These are phyloP conservation scores for Sminthopsis crassicaudata DNA, from an alignment of 2,113 vertebrate species.

Conservation along the genomic window DNA sequence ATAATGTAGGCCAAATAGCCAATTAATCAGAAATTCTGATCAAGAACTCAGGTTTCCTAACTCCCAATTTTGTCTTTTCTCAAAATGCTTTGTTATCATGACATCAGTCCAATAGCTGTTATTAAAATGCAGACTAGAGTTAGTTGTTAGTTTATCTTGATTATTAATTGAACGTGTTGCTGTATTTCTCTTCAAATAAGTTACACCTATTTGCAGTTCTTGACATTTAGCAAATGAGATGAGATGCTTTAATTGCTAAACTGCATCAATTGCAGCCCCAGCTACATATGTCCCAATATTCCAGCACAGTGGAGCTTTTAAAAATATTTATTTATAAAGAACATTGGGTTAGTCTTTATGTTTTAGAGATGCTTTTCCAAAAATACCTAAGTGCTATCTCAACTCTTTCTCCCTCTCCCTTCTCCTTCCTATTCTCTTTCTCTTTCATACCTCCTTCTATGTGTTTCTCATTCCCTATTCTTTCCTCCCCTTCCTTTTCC, in stretches of 20 bases:
- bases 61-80: not conserved
- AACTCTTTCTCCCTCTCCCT: not conserved
- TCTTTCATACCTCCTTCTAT: not conserved
- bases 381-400: not conserved
- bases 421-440: not conserved
- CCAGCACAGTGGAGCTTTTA: not conserved
- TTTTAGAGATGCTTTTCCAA: not conserved
- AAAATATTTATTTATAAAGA: not conserved
- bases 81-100: not conserved
- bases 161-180: not conserved
- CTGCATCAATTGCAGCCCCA: not conserved
- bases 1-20: not conserved
- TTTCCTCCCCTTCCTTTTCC: not conserved
- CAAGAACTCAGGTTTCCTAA: not conserved
- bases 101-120: not conserved
- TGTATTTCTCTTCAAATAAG: not conserved
- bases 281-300: not conserved
- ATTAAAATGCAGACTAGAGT: not conserved
- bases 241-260: not conserved
- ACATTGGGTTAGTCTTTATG: not conserved
- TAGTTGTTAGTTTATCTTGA: not conserved
- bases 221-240: not conserved
- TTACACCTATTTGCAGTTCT: not conserved
- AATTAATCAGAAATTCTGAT: not conserved
- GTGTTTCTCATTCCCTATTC: not conserved